phyloP scores from a whole-genome alignment of 2,113 vertebrate genomes.

The Lamprologus speciosus region DNA sequence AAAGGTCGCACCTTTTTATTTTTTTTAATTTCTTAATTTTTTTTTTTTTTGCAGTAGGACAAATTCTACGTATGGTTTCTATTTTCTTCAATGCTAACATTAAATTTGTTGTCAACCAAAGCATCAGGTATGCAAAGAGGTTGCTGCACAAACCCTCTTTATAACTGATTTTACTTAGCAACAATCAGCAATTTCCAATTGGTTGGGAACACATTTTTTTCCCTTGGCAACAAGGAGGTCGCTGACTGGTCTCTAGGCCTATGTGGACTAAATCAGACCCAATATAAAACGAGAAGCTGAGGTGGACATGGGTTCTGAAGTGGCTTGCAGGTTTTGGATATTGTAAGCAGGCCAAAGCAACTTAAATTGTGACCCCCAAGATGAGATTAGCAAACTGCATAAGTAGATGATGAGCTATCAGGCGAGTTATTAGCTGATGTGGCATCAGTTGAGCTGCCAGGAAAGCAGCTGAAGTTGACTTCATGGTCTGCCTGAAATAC shows the following conservation, averaged over 20 bases:
- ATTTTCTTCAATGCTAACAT: background rate
- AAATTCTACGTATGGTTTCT: background rate
- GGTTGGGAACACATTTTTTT: background rate
- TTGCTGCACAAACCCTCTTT: background rate
- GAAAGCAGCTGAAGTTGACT: background rate
- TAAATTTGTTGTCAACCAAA: background rate
- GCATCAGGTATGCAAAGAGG: background rate
- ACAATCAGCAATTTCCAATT: background rate
- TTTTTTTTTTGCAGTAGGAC: background rate
- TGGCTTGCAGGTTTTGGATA: background rate
- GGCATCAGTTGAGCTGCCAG: background rate
- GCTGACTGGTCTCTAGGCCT: background rate
- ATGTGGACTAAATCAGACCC: background rate
- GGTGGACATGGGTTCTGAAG: background rate
- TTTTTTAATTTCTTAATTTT: rapidly evolving
- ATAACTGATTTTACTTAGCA: background rate
- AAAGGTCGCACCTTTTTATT: background rate
- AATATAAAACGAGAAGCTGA: background rate
- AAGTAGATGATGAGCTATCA: background rate
- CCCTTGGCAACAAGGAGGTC: rapidly evolving
- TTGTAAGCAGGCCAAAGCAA: background rate
- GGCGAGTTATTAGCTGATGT: background rate
- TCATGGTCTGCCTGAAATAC: background rate
- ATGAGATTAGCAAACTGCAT: background rate
- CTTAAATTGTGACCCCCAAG: background rate